Evolutionary conservation across 1,140 invertebrate species (phyloP).

Genomic region (Aradophagus sp.): DNA sequence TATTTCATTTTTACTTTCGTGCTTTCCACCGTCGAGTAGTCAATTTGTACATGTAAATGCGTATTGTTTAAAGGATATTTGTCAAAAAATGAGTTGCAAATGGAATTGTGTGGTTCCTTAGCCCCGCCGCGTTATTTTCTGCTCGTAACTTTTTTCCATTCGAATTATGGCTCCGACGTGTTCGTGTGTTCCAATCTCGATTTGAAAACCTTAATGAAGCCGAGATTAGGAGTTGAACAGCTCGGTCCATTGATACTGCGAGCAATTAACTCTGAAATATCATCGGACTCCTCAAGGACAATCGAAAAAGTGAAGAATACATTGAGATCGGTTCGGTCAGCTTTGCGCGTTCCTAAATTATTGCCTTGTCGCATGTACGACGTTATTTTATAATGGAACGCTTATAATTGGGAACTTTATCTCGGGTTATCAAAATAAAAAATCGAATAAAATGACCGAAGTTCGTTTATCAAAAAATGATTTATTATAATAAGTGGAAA

Average conservation of each 20-base stretch:
- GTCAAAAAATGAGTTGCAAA: too few species aligned
- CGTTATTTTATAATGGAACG: too few species aligned
- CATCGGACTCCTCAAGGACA: constrained; percentile 62
- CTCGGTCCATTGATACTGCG: constrained; percentile 63
- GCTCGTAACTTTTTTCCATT: constrained; percentile 19
- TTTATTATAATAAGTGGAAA: too few species aligned
- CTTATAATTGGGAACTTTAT: too few species aligned
- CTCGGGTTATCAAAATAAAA: too few species aligned
- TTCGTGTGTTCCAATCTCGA: constrained; percentile 56
- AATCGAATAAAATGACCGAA: too few species aligned
- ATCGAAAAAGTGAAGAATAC: constrained; percentile 23
- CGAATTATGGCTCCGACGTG: constrained; percentile 6
- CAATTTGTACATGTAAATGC: constrained; percentile 33
- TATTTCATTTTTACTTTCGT: constrained; percentile 2
- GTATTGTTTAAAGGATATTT: constrained; percentile 15
- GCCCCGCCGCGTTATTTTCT: too few species aligned
- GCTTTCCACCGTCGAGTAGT: neutral
- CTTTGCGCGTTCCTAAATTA: constrained; percentile 64
- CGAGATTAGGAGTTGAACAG: constrained; percentile 67
- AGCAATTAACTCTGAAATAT: constrained; percentile 72
- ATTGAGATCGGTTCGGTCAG: constrained; percentile 42
- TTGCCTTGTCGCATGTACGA: constrained; percentile 41
- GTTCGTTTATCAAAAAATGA: too few species aligned
- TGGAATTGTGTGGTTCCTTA: too few species aligned
- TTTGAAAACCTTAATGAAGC: constrained; percentile 68